Percentiles rank a stretch among this genome's conserved stretches.
These are phyloP conservation scores for Laupala kohalensis DNA, from an alignment of 1,140 invertebrate genomes.

Conservation along the genomic window DNA sequence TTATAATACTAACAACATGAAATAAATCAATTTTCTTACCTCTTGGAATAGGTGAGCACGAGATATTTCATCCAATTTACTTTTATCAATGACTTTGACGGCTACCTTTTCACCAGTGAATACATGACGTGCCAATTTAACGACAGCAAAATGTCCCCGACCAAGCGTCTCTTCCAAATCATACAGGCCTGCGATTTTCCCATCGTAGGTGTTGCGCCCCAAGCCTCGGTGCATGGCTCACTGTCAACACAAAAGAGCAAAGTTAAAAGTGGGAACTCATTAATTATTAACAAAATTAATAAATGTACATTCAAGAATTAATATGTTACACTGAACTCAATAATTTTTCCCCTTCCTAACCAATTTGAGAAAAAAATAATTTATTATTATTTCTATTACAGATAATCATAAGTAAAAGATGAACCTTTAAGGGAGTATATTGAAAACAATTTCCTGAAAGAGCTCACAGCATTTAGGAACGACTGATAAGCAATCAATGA, in stretches of 20 bases:
- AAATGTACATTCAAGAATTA: no score
- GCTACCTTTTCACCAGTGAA: constrained; percentile 98
- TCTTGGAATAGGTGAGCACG: constrained; percentile 94
- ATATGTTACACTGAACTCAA: no score
- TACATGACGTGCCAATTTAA: constrained; percentile 95
- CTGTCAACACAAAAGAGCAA: background rate
- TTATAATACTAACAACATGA: background rate
- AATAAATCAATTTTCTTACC: constrained; percentile 31
- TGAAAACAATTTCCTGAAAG: no score
- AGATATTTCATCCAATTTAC: constrained; percentile 91
- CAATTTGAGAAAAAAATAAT: no score
- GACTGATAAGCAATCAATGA: no score
- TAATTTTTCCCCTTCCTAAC: no score
- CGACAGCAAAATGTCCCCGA: constrained; percentile 95
- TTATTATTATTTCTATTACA: no score
- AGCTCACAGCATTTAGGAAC: no score
- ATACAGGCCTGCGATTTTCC: constrained; percentile 91
- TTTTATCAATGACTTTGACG: constrained; percentile 95
- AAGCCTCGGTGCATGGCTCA: constrained; percentile 8
- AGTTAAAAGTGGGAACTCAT: no score
- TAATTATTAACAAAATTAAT: no score
- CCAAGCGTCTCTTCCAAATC: constrained; percentile 90
- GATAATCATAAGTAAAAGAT: no score
- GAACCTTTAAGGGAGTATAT: no score
- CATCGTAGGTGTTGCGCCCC: constrained; percentile 17